phyloP scores from a whole-genome alignment of 2,888 invertebrate species.

The Caradrina kadenii region DNA sequence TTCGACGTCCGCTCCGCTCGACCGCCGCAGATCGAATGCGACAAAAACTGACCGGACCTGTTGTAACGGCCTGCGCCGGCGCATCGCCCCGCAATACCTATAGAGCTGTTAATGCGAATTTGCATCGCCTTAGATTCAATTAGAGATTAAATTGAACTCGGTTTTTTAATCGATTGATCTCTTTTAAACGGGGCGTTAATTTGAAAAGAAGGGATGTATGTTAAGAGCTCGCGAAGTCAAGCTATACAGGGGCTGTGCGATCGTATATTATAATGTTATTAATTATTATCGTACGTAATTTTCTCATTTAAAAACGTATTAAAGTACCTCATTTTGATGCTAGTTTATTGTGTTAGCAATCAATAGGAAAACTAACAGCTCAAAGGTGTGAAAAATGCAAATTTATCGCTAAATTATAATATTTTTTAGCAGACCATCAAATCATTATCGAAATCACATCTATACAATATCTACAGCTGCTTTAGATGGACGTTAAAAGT shows the following conservation, averaged over 20 bases:
- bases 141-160: constrained; percentile 58
- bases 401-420: too few relatives aligned
- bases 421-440: too few relatives aligned
- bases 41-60: constrained; percentile 83
- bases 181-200: constrained; percentile 49
- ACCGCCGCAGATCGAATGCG: constrained; percentile 47
- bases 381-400: background rate
- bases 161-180: constrained; percentile 47
- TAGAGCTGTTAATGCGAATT: constrained; percentile 68
- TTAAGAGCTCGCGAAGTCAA: constrained; percentile 33
- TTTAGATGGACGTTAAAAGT: too few relatives aligned
- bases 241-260: constrained; percentile 24
- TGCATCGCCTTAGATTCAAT: constrained; percentile 62
- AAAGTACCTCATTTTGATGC: background rate
- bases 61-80: constrained; percentile 80
- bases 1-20: constrained; percentile 54
- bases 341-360: background rate
- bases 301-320: constrained; percentile 17
- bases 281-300: constrained; percentile 25
- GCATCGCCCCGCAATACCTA: constrained; percentile 72
- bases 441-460: background rate
- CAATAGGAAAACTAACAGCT: background rate
- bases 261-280: constrained; percentile 27
- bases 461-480: background rate
- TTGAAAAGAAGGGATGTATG: constrained; percentile 48